phyloP scores from a whole-genome alignment of 2,888 invertebrate genomes.

The Bruchidius siliquastri region DNA sequence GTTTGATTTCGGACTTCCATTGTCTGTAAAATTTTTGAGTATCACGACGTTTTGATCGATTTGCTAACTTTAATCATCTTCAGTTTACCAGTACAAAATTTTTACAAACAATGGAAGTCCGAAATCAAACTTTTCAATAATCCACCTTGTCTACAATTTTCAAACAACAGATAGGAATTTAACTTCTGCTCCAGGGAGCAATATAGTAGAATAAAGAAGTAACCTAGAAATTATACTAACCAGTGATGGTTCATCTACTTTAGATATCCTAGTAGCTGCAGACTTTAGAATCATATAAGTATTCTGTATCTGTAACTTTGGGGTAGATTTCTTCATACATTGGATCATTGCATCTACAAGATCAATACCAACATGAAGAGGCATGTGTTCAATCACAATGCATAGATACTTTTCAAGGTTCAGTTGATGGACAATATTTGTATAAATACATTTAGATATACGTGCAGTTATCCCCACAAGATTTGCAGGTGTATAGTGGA shows the following conservation, averaged over 20 bases:
- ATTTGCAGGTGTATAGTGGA: constrained; percentile 33
- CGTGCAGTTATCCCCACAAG: constrained; percentile 35
- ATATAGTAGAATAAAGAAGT: not conserved
- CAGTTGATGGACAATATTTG: constrained; percentile 30
- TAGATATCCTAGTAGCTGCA: constrained; percentile 18
- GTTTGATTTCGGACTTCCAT: no score
- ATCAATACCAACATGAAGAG: constrained; percentile 26
- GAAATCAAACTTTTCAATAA: no score
- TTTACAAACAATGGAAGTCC: no score
- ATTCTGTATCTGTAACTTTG: constrained; percentile 25
- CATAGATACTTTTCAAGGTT: constrained; percentile 28
- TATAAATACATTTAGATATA: constrained; percentile 38
- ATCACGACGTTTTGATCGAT: no score
- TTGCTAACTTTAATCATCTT: no score
- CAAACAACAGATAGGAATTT: no score
- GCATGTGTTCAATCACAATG: constrained; percentile 27
- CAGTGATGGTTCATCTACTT: not conserved
- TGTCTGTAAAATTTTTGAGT: no score
- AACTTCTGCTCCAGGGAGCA: no score
- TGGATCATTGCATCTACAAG: constrained; percentile 32
- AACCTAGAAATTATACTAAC: not conserved
- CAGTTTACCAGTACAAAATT: no score
- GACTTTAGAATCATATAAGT: constrained; percentile 23
- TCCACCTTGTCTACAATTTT: no score
- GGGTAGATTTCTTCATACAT: constrained; percentile 30